A percentile compares a stretch with the other conserved stretches of the same genome.
Conservation (phyloP, 2,113 vertebrate species). For the Ellobius talpinus region DNA sequence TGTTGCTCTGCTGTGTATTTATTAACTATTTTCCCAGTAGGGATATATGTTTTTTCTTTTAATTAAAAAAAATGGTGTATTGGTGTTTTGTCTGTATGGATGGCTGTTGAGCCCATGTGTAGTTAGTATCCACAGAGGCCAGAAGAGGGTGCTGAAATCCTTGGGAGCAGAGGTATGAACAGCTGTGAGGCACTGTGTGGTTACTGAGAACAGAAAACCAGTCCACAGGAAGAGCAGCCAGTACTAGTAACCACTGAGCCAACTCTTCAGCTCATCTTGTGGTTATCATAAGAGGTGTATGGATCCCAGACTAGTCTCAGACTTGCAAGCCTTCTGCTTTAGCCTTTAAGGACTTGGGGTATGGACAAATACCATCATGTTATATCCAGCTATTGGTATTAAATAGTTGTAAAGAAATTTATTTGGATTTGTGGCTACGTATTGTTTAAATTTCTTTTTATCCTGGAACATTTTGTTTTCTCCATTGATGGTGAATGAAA, state of each 20-base stretch:
- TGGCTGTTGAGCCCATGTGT: neutral
- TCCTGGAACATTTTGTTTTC: no score
- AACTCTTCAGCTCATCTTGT: neutral
- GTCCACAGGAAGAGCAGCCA: neutral
- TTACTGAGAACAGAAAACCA: neutral
- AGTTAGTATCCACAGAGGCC: neutral
- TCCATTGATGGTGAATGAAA: no score
- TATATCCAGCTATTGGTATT: neutral
- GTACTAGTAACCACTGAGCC: neutral
- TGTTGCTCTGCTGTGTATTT: constrained; percentile 11
- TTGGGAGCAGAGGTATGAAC: neutral
- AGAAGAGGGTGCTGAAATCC: neutral
- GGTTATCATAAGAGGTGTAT: neutral
- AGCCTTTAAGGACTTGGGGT: neutral
- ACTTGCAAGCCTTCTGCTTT: neutral
- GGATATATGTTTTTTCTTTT: neutral
- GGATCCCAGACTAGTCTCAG: neutral
- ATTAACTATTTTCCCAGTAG: neutral
- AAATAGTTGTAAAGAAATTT: neutral
- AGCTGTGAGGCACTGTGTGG: neutral
- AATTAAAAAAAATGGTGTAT: neutral
- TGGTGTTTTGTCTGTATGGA: neutral
- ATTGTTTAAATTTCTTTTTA: no score
- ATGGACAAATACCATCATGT: neutral
- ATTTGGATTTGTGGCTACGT: no score